Conservation (phyloP, 2,113 vertebrate species). For the Ceyx margarethae region DNA sequence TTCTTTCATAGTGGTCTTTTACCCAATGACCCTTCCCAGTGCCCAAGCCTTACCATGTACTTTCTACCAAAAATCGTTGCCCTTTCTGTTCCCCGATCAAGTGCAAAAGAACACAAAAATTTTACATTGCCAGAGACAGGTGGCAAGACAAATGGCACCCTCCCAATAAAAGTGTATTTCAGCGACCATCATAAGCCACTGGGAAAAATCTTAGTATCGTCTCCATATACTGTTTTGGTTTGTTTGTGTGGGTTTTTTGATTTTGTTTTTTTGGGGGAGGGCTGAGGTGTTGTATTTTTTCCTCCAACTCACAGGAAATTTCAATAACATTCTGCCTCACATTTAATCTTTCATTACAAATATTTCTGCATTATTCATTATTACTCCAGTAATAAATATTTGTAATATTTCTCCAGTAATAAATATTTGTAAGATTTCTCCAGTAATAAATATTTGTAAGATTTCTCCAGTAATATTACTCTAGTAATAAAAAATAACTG, state of each 20-base stretch:
- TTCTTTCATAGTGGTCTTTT: not conserved
- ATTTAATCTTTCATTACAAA: not conserved
- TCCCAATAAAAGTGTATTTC: fast-evolving
- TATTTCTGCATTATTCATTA: not conserved
- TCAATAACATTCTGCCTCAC: not conserved
- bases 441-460: no score
- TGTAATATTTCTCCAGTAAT: no score
- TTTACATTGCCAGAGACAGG: not conserved
- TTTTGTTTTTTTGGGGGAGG: no score
- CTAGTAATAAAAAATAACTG: no score
- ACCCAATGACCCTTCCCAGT: not conserved
- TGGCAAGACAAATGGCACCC: not conserved
- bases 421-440: no score
- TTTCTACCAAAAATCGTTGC: not conserved
- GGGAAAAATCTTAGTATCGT: not conserved
- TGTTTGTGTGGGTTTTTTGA: no score
- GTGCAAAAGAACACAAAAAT: not conserved
- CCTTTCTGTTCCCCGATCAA: fast-evolving
- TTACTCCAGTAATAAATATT: no score
- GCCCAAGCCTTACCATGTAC: fast-evolving
- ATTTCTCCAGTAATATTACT: no score
- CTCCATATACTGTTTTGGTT: not conserved
- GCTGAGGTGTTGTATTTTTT: no score
- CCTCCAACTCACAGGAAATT: fast-evolving
- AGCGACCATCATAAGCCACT: not conserved